These are phyloP conservation scores for Lates japonicus DNA, from an alignment of 2,797 vertebrate genomes.

Conservation along the genomic window DNA sequence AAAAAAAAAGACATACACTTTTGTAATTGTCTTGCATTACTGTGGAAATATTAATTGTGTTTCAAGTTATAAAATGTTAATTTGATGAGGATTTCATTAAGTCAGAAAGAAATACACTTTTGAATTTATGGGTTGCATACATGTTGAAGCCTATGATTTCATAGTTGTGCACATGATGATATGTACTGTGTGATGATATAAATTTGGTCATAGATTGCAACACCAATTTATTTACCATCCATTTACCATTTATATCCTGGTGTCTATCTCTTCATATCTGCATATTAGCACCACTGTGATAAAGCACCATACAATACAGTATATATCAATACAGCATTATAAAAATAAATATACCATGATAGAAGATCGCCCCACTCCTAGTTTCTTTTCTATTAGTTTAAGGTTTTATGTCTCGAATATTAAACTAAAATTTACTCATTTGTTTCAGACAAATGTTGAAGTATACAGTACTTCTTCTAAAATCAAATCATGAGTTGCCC, in stretches of 20 bases:
- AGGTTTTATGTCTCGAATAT: neutral
- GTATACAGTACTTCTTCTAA: neutral
- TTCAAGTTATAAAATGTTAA: neutral
- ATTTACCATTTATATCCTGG: neutral
- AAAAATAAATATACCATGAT: neutral
- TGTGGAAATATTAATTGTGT: neutral
- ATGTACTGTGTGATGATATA: neutral
- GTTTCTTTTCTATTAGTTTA: neutral
- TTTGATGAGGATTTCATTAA: neutral
- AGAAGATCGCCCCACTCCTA: neutral
- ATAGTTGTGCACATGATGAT: neutral
- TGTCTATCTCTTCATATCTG: neutral
- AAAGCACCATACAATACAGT: neutral
- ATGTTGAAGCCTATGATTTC: neutral
- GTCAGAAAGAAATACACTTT: neutral
- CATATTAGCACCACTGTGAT: neutral
- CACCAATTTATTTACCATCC: neutral
- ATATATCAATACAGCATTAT: neutral
- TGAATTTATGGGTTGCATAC: neutral
- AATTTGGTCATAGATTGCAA: neutral
- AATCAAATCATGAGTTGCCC: neutral
- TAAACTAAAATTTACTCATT: neutral
- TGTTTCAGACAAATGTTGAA: neutral
- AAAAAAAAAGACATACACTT: slow-evolving; percentile 33
- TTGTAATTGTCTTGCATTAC: slow-evolving; percentile 27